A percentile compares a stretch with the other conserved stretches of the same genome.
Conservation (phyloP, 1,140 invertebrate species). For the Bradynema listronoti region DNA sequence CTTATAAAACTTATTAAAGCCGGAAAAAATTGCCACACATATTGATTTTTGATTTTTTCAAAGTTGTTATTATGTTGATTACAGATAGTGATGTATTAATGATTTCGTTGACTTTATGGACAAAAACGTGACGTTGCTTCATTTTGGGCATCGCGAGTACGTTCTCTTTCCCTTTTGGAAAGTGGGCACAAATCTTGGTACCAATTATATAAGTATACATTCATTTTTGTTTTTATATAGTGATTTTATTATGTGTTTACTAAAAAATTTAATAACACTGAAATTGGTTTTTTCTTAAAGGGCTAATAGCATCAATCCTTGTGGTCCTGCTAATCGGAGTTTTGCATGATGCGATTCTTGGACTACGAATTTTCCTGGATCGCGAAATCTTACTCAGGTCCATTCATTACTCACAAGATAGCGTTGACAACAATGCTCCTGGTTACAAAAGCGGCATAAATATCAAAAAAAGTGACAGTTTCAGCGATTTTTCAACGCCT, state of each 20-base stretch:
- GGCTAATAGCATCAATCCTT: slow-evolving; percentile 21
- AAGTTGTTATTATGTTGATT: no score
- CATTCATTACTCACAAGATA: not conserved
- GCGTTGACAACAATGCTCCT: not conserved
- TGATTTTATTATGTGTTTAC: not conserved
- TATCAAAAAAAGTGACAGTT: no score
- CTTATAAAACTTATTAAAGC: no score
- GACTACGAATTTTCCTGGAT: slow-evolving; percentile 25
- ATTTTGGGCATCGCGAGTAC: slow-evolving; percentile 26
- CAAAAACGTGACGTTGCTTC: no score
- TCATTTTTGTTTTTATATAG: not conserved
- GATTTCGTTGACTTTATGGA: no score
- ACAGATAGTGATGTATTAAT: no score
- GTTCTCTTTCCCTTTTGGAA: slow-evolving; percentile 28
- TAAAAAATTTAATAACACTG: slow-evolving; percentile 11
- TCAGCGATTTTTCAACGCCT: no score
- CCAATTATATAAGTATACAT: no score
- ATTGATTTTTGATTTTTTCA: no score
- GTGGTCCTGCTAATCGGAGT: slow-evolving; percentile 16
- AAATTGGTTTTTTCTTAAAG: slow-evolving; percentile 3
- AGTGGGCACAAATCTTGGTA: slow-evolving; percentile 22
- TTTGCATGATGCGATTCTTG: slow-evolving; percentile 24
- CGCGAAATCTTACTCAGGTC: slow-evolving; percentile 11
- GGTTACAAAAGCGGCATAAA: no score
- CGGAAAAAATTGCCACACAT: no score